Percentiles rank a stretch among this genome's conserved stretches.
These are phyloP conservation scores for Rhincodon typus DNA, from an alignment of 2,797 vertebrate genomes.

Conservation along the genomic window DNA sequence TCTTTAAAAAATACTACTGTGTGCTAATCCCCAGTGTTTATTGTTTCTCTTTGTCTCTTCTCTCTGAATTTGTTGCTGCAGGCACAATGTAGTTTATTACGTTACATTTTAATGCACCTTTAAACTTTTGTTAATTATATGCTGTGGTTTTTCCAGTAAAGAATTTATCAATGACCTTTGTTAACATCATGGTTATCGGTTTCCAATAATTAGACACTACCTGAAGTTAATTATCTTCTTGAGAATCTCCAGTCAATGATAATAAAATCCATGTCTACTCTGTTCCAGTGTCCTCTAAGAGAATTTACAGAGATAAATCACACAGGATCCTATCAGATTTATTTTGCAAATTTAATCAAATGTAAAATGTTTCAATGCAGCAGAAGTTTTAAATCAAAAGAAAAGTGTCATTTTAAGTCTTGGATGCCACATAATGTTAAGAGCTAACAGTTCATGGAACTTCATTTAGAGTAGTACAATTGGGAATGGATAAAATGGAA, in stretches of 20 bases:
- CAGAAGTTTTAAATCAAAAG: not conserved
- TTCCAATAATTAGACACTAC: conserved; percentile 28
- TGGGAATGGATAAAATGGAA: not conserved
- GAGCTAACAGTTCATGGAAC: not conserved
- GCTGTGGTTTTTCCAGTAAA: not conserved
- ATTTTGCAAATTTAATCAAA: not conserved
- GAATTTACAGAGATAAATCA: not conserved
- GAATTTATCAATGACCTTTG: conserved; percentile 20
- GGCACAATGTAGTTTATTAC: conserved; percentile 15
- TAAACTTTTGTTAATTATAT: conserved; percentile 22
- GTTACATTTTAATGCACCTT: not conserved
- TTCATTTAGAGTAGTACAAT: not conserved
- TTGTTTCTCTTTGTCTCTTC: not conserved
- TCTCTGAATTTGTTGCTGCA: not conserved
- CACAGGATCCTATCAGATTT: not conserved
- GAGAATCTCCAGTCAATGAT: conserved; percentile 11
- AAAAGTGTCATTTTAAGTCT: not conserved
- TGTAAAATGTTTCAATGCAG: not conserved
- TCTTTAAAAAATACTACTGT: not conserved
- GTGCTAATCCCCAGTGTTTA: not conserved
- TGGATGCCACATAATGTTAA: not conserved
- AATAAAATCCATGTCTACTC: not conserved
- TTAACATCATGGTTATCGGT: not conserved
- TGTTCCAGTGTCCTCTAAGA: not conserved
- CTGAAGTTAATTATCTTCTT: conserved; percentile 32